Percentiles rank a stretch among this genome's conserved stretches.
Evolutionary conservation across 2,797 vertebrate species (phyloP).

Genomic region (Zenarchopterus dispar): DNA sequence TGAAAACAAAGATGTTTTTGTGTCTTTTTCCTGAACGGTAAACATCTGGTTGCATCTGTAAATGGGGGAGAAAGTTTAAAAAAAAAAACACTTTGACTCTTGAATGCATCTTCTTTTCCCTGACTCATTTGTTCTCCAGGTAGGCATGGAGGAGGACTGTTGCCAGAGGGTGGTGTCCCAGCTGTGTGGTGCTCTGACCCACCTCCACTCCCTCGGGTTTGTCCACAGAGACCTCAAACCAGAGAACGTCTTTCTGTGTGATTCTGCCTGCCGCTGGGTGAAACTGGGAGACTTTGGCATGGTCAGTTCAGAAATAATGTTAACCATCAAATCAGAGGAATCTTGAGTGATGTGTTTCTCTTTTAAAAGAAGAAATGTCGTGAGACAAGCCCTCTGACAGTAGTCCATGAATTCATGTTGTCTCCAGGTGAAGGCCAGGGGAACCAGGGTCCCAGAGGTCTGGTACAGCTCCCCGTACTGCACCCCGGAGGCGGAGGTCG

Average conservation of each 20-base stretch:
- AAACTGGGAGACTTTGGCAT: slow-evolving; percentile 94
- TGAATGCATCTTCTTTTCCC: no score
- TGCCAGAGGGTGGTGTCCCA: slow-evolving; percentile 88
- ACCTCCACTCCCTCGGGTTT: slow-evolving; percentile 93
- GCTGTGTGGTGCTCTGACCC: slow-evolving; percentile 88
- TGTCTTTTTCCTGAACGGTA: no score
- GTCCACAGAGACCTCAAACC: slow-evolving; percentile 97
- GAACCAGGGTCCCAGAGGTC: slow-evolving; percentile 73
- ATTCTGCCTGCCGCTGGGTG: slow-evolving; percentile 83
- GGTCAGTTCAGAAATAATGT: slow-evolving; percentile 60
- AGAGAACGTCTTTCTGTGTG: slow-evolving; percentile 93
- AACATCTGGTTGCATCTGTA: no score
- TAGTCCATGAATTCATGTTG: fast-evolving
- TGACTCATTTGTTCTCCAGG: slow-evolving; percentile 45
- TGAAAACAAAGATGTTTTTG: no score
- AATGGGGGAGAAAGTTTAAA: no score
- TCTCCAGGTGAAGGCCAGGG: slow-evolving; percentile 72
- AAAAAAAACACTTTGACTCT: no score
- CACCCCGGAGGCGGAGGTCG: slow-evolving; percentile 84
- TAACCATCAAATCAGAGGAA: no score
- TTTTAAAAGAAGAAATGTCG: no score
- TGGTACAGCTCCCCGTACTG: slow-evolving; percentile 89
- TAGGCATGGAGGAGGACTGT: slow-evolving; percentile 74
- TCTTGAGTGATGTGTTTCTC: no score
- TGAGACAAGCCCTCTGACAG: no score